Evolutionary conservation across 2,888 invertebrate species (phyloP), one percentile per base, ranked within the genome.

Genomic region (Hyalella azteca): DNA sequence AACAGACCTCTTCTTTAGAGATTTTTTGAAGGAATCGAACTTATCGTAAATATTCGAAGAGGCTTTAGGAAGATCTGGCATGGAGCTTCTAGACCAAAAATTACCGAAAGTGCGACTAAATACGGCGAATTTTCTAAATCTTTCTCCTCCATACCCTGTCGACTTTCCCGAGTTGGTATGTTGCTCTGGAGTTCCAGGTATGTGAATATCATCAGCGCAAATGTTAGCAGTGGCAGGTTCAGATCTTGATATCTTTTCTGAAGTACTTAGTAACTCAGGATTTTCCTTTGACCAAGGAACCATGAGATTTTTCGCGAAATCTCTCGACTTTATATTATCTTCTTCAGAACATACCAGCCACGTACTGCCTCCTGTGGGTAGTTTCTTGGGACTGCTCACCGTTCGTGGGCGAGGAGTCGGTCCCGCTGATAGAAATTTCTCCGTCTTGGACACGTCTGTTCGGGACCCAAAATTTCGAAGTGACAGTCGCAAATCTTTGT

Each of bases 111-210:
- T 81, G n/a, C 80, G 59, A 39, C 79, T 81, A 45, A 83, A 83
- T 9, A 83, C 83, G 9, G 83, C 81, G 59, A 83, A 83, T 41
- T 83, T 83, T 32, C 83, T 79, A 29, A 79, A 75, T 13, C 81
- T 78, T 48, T 54, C 60, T 4, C 45, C 36, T n/a, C n/a, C n/a
- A n/a, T n/a, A n/a, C n/a, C n/a, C n/a, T n/a, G n/a, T n/a, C n/a
- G n/a, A n/a, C n/a, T n/a, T n/a, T n/a, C n/a, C n/a, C n/a, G n/a
- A n/a, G n/a, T n/a, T n/a, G n/a, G n/a, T n/a, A n/a, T n/a, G n/a
- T n/a, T n/a, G n/a, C n/a, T n/a, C n/a, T n/a, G n/a, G n/a, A n/a
- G n/a, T n/a, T n/a, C n/a, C n/a, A n/a, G n/a, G n/a, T n/a, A n/a
- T n/a, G n/a, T n/a, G n/a, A n/a, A n/a, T n/a, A n/a, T n/a, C n/a